Base-by-base conservation (phyloP, 2,888 invertebrate species). In the Apotomis betuletana region DNA sequence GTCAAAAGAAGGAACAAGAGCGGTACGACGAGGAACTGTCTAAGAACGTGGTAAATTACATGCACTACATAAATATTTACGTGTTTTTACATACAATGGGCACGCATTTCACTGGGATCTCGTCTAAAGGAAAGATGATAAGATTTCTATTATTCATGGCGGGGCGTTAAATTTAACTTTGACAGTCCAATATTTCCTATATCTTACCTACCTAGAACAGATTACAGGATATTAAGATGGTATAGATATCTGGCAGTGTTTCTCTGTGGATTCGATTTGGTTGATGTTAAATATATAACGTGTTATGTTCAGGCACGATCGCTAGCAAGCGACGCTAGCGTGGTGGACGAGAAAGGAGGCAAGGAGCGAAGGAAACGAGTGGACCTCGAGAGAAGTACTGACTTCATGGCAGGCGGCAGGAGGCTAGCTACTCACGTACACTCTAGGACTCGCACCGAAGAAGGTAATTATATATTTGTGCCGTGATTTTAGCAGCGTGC, bases 1-100 rank as follows among this genome's bases (percentile, higher is more conserved):
- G 96, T 81, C 96, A 96, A 81, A 97, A 96, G 70, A 96, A 96
- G 76, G 96, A 97, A 85, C 97, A 97, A 94, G 97, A 97, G 90
- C 95, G 96, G 70, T 95, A 96, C 81, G 97, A 97, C 95, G 96
- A 96, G 85, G 96, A 97, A 81, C 89, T 96, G 57, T 95, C 95
- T 8, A 95, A 96, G 77, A 94, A 95, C 82, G 95, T 95, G 89
- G 94, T 93, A 77, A 62, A 69, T 44, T 55, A 52, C 51, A 10
- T 58, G 54, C 59, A 36, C 9, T 15, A 36, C 60, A 44, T n/a
- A 13, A 27, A 41, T 41, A 41, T 41, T 41, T 41, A 41, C 41
- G 41, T 41, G 6, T 41, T 41, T 41, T 41, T 41, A 41, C 41
- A 41, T 41, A 41, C 41, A 41, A 41, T 41, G 41, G 41, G 41